Conservation (phyloP, 2,888 invertebrate species). For the Eupeodes luniger region DNA sequence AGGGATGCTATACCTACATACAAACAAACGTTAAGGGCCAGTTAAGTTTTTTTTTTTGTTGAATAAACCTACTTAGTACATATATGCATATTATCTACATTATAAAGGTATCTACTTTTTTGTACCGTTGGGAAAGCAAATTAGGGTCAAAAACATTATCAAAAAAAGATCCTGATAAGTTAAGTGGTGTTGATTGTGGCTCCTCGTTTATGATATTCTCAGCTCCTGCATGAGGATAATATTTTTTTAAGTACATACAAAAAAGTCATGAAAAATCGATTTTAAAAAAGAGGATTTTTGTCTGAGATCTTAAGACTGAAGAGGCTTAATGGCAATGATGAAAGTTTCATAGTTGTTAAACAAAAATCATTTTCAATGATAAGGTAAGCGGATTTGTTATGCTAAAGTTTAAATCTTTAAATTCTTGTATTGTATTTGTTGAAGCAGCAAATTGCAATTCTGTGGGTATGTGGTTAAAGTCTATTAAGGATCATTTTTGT, state of each 20-base stretch:
- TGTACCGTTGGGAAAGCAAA: slow-evolving; percentile 19
- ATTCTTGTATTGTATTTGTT: too few relatives aligned
- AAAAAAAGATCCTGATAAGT: slow-evolving; percentile 16
- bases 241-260: not conserved
- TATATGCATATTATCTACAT: not conserved
- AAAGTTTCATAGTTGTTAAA: not conserved
- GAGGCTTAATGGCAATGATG: slow-evolving; percentile 14
- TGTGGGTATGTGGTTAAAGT: too few relatives aligned
- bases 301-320: not conserved
- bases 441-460: too few relatives aligned
- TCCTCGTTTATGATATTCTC: slow-evolving; percentile 4
- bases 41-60: not conserved
- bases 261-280: slow-evolving; percentile 3
- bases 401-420: too few relatives aligned
- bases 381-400: too few relatives aligned
- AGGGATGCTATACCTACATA: slow-evolving; percentile 15
- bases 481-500: too few relatives aligned
- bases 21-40: slow-evolving; percentile 14
- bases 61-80: not conserved
- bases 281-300: not conserved
- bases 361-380: too few relatives aligned
- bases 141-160: slow-evolving; percentile 32
- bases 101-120: not conserved
- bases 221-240: not conserved
- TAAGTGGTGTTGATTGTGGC: slow-evolving; percentile 30